Evolutionary conservation across 1,140 invertebrate genomes (phyloP).

Genomic region (Eciton burchellii): DNA sequence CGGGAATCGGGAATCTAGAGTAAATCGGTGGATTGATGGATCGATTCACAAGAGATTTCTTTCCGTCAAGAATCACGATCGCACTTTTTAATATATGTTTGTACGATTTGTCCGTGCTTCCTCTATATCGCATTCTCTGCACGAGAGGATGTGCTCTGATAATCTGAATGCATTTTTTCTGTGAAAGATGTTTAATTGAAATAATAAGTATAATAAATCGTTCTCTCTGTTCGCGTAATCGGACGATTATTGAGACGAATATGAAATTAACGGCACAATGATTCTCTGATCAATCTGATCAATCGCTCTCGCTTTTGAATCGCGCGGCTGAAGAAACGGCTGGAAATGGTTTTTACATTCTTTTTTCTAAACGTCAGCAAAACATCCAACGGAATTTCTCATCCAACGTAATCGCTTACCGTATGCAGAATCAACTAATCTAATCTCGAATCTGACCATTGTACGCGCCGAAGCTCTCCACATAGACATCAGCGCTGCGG

Average conservation of each 20-base stretch:
- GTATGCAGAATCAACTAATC: slow-evolving; percentile 72
- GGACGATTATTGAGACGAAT: too few relatives aligned
- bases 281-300: not conserved
- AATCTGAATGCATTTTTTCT: too few relatives aligned
- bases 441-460: slow-evolving; percentile 75
- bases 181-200: too few relatives aligned
- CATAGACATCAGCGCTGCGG: slow-evolving; percentile 54
- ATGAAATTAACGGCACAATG: too few relatives aligned
- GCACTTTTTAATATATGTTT: too few relatives aligned
- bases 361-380: not conserved
- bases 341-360: slow-evolving; percentile 35
- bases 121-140: too few relatives aligned
- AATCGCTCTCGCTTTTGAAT: not conserved
- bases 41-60: slow-evolving; percentile 37
- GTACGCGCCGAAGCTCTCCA: slow-evolving; percentile 50
- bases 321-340: not conserved
- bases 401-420: slow-evolving; percentile 44
- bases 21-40: slow-evolving; percentile 63
- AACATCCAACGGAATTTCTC: slow-evolving; percentile 47
- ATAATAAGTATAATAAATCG: too few relatives aligned
- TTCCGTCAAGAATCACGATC: not conserved
- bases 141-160: too few relatives aligned
- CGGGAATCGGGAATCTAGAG: slow-evolving; percentile 41
- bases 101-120: too few relatives aligned
- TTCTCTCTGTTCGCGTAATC: too few relatives aligned